Evolutionary conservation across 1,140 invertebrate species (phyloP), one percentile per base, ranked within the genome.

Genomic region (Sycophaga agraensis): DNA sequence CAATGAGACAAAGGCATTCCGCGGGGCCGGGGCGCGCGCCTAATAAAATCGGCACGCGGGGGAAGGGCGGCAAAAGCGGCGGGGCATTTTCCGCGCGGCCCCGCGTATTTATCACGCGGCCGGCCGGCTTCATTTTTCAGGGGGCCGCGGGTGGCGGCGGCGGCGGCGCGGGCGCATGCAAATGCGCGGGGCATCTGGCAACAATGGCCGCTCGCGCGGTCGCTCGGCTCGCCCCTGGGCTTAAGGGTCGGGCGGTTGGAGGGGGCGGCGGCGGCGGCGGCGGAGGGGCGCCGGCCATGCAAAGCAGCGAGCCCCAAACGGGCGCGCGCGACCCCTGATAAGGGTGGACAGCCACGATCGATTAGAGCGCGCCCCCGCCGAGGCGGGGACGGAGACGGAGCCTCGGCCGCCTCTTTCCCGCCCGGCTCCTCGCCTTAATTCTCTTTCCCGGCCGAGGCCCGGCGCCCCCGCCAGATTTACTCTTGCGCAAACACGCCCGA

Each of bases 291-390:
- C 78, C 75, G 78, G 77, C 76, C 79, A 81, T 79, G 77, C 77
- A 79, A 80, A 81, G 75, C 72, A 77, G 48, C 48, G 55, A 65
- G 66, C 66, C 67, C 68, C 51, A n/a, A 58, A 57, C 73, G 66
- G 65, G 64, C 66, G 66, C 66, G 65, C 74, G 72, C 42, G 43
- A 26, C 22, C 45, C 56, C 79, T 81, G 77, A 81, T 81, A 81
- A 81, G 79, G 79, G 79, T 81, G 79, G 79, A 80, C 79, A 81
- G 78, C 77, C 73, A 73, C 79, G 79, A 81, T 81, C 79, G 79
- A 81, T 81, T 81, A 81, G 77, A 79, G 74, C 48, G n/a, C 34
- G 55, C 57, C n/a, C n/a, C n/a, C n/a, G n/a, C n/a, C n/a, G n/a
- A n/a, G n/a, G n/a, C n/a, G n/a, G n/a, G n/a, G n/a, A n/a, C n/a